A percentile compares a stretch with the other conserved stretches of the same genome.
Conservation (phyloP, 2,888 invertebrate genomes). For the Ophion ventricosus region DNA sequence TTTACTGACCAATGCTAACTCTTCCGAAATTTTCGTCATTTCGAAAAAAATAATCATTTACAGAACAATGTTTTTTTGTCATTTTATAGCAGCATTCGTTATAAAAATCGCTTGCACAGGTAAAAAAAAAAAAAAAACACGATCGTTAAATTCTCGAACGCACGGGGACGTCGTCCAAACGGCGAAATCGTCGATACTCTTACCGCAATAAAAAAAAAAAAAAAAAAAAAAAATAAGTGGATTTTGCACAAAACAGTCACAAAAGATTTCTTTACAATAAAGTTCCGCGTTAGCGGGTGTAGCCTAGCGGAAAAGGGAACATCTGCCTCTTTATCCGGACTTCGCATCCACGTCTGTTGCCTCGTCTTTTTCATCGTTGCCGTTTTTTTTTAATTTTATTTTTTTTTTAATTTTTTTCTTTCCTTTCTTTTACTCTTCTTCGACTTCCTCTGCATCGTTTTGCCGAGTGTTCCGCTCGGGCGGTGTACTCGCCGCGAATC, state of each 20-base stretch:
- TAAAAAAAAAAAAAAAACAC: too few species aligned
- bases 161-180: too few species aligned
- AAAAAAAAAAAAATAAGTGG: slow-evolving; percentile 17
- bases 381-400: slow-evolving; percentile 41
- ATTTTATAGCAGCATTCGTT: too few species aligned
- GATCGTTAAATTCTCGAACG: too few species aligned
- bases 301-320: slow-evolving; percentile 70
- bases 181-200: slow-evolving; percentile 33
- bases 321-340: slow-evolving; percentile 63
- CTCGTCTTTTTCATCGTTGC: slow-evolving; percentile 22
- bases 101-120: too few species aligned
- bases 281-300: slow-evolving; percentile 66
- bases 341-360: slow-evolving; percentile 16
- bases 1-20: too few species aligned
- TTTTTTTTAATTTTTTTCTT: too few species aligned
- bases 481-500: slow-evolving; percentile 70
- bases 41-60: too few species aligned
- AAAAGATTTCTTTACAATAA: slow-evolving; percentile 45
- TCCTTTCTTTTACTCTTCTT: slow-evolving; percentile 33
- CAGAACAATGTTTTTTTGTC: too few species aligned
- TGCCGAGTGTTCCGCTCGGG: slow-evolving; percentile 74
- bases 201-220: slow-evolving; percentile 13
- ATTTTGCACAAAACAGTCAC: slow-evolving; percentile 39
- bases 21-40: too few species aligned
- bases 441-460: slow-evolving; percentile 66